These are phyloP conservation scores for Unio delphinus DNA, from an alignment of 2,888 invertebrate genomes.

Conservation along the genomic window DNA sequence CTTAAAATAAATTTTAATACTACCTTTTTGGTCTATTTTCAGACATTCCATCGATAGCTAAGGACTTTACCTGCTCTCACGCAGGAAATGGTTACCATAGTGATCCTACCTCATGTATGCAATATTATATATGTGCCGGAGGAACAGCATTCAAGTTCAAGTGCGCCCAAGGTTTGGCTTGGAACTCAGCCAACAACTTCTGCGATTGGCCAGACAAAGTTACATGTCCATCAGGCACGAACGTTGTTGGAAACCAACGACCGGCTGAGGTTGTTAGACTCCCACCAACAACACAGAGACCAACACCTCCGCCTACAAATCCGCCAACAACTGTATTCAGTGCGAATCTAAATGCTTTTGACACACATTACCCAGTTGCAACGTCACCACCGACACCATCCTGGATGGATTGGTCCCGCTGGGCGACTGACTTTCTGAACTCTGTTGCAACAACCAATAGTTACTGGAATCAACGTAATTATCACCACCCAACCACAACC, in stretches of 20 bases:
- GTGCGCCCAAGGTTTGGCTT: slow-evolving; percentile 48
- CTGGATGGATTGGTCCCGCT: slow-evolving; percentile 33
- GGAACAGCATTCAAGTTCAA: slow-evolving; percentile 44
- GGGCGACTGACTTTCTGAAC: slow-evolving; percentile 30
- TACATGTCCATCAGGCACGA: neutral
- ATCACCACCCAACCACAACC: neutral
- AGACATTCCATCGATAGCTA: slow-evolving; percentile 28
- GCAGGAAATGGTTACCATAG: slow-evolving; percentile 42
- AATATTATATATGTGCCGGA: slow-evolving; percentile 51
- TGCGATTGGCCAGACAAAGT: slow-evolving; percentile 57
- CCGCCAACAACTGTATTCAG: neutral
- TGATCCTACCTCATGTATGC: slow-evolving; percentile 38
- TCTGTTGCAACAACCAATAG: slow-evolving; percentile 14
- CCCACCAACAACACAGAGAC: slow-evolving; percentile 8
- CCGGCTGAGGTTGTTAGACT: neutral
- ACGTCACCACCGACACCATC: slow-evolving; percentile 17
- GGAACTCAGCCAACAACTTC: slow-evolving; percentile 39
- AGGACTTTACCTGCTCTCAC: slow-evolving; percentile 39
- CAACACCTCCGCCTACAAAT: no score
- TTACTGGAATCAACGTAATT: slow-evolving; percentile 21
- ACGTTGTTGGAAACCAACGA: neutral
- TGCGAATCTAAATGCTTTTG: neutral
- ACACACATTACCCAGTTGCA: neutral
- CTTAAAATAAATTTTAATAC: neutral
- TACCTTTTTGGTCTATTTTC: slow-evolving; percentile 4